Conservation (phyloP, 2,888 invertebrate species). For the Odontocolon sp. region DNA sequence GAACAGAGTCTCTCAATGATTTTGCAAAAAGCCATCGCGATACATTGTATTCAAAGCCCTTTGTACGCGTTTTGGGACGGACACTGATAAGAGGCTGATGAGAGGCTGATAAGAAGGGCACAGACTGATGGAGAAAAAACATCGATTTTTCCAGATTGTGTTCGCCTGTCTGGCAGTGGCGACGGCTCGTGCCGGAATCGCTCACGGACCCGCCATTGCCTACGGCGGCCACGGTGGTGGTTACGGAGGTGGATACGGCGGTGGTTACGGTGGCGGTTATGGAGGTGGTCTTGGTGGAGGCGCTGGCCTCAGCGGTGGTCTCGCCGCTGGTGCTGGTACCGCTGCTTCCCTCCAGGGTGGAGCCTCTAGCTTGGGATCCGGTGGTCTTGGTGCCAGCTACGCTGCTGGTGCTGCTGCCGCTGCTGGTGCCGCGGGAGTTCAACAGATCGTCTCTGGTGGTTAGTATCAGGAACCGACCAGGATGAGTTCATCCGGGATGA, state of each 20-base stretch:
- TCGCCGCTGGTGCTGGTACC: conserved; percentile 79
- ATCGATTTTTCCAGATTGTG: conserved; percentile 76
- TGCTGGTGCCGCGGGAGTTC: conserved; percentile 79
- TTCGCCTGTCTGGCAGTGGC: conserved; percentile 80
- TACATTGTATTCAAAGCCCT: neutral
- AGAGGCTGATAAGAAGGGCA: neutral
- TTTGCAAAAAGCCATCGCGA: no score
- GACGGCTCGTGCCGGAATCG: conserved; percentile 79
- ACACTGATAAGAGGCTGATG: neutral
- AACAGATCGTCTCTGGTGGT: conserved; percentile 80
- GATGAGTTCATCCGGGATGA: neutral
- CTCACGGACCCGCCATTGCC: no score
- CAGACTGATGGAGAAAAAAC: conserved; percentile 10
- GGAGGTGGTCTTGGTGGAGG: conserved; percentile 69
- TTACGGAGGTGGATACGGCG: conserved; percentile 69
- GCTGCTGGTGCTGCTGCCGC: conserved; percentile 79
- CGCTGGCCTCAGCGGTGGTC: conserved; percentile 78
- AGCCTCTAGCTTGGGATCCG: conserved; percentile 79
- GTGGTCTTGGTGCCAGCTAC: conserved; percentile 79
- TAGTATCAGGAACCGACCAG: conserved; percentile 56
- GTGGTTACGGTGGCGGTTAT: conserved; percentile 69
- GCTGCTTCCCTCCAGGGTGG: conserved; percentile 79
- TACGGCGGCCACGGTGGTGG: conserved; percentile 74
- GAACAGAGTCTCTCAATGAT: neutral
- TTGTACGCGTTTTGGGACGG: no score